Conservation (phyloP, 2,113 vertebrate genomes). For the Phalacrocorax pelagicus region DNA sequence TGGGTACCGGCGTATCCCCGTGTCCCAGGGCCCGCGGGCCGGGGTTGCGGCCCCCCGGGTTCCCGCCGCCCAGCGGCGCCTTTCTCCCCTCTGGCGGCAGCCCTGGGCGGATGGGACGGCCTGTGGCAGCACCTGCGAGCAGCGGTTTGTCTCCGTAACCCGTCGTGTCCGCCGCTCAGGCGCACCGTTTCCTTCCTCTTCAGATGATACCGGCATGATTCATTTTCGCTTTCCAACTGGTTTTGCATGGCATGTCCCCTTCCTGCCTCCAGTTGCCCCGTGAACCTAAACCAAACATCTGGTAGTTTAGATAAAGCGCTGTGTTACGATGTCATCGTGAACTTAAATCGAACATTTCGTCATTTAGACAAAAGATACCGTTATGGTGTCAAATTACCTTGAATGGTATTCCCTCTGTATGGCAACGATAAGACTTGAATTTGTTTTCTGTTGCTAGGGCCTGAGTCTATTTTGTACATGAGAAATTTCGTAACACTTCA, state of each 20-base stretch:
- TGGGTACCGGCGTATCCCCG: background rate
- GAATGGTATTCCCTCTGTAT: rapidly evolving
- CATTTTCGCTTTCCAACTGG: too few relatives aligned
- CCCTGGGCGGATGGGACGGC: rapidly evolving
- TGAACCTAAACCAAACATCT: rapidly evolving
- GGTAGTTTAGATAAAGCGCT: rapidly evolving
- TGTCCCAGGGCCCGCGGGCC: too few relatives aligned
- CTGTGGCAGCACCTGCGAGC: rapidly evolving
- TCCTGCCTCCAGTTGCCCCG: rapidly evolving
- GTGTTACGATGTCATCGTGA: rapidly evolving
- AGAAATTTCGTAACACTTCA: background rate
- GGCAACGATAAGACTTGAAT: background rate
- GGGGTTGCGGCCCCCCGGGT: rapidly evolving
- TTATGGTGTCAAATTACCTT: rapidly evolving
- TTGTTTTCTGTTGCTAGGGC: background rate
- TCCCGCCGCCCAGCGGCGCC: too few relatives aligned
- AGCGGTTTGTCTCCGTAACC: rapidly evolving
- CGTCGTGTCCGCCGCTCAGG: too few relatives aligned
- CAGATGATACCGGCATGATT: rapidly evolving
- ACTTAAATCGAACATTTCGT: rapidly evolving
- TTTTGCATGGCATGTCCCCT: too few relatives aligned
- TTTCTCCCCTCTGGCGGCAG: background rate
- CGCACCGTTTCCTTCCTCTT: rapidly evolving
- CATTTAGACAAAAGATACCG: rapidly evolving
- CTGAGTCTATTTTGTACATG: background rate